Percentiles rank a stretch among this genome's conserved stretches.
These are phyloP conservation scores for Tortrix viridana DNA, from an alignment of 2,888 invertebrate species.

Conservation along the genomic window DNA sequence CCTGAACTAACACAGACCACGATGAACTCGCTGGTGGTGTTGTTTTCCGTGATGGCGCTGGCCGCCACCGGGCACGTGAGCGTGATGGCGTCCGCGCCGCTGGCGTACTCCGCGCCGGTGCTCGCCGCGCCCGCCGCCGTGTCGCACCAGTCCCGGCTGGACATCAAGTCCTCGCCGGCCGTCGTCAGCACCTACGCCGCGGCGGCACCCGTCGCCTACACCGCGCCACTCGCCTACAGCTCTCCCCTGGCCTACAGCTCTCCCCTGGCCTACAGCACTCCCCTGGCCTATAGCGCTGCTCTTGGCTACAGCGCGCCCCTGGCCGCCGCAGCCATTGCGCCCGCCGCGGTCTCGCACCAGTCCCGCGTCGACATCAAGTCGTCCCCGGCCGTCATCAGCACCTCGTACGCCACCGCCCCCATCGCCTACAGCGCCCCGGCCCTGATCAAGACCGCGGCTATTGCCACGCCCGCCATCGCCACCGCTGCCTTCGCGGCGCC, in stretches of 20 bases:
- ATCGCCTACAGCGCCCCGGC: constrained; percentile 38
- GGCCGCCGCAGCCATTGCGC: constrained; percentile 44
- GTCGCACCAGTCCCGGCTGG: constrained; percentile 68
- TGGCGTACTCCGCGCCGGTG: constrained; percentile 47
- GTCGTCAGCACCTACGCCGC: constrained; percentile 60
- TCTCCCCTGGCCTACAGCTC: constrained; percentile 41
- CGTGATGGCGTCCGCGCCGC: constrained; percentile 43
- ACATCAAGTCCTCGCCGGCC: constrained; percentile 68
- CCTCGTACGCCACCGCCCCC: constrained; percentile 36
- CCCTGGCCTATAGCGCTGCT: constrained; percentile 16
- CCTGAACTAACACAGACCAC: constrained; percentile 84
- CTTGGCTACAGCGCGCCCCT: constrained; percentile 22
- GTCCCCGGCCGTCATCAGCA: constrained; percentile 43
- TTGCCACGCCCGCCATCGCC: constrained; percentile 36
- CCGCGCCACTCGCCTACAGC: constrained; percentile 44
- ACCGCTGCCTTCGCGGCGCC: constrained; percentile 35
- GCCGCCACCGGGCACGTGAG: constrained; percentile 62
- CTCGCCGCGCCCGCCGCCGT: constrained; percentile 58
- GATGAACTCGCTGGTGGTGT: constrained; percentile 86
- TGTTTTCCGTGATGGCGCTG: constrained; percentile 85
- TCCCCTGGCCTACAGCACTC: not conserved
- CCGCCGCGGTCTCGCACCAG: constrained; percentile 48
- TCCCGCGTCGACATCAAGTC: constrained; percentile 48
- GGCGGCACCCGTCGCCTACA: constrained; percentile 51
- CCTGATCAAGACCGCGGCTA: constrained; percentile 46